A percentile compares a stretch with the other conserved stretches of the same genome.
These are phyloP conservation scores for Oreochromis aureus DNA, from an alignment of 2,113 vertebrate species.

Conservation along the genomic window DNA sequence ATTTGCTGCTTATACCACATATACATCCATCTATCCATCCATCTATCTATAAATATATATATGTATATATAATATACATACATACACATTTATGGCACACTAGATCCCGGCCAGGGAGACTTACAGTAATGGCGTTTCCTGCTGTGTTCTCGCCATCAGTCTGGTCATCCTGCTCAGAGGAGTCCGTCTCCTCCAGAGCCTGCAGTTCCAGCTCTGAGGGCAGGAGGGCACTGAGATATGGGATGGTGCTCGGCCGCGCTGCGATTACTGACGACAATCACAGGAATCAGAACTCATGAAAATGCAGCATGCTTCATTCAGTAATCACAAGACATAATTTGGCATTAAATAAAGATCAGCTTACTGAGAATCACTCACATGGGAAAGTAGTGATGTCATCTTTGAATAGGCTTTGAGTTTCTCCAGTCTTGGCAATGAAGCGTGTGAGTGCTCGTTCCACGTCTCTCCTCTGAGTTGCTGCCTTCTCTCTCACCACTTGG, in stretches of 20 bases:
- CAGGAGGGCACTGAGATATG: constrained; percentile 92
- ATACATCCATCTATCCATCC: background rate
- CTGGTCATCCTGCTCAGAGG: constrained; percentile 96
- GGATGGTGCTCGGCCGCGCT: constrained; percentile 83
- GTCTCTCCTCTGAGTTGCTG: constrained; percentile 88
- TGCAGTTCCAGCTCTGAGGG: constrained; percentile 96
- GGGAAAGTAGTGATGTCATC: constrained; percentile 93
- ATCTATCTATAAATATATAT: too few species aligned
- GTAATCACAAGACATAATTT: background rate
- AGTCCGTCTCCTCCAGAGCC: constrained; percentile 94
- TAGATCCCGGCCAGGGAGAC: background rate
- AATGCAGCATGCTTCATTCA: background rate
- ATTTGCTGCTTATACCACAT: background rate
- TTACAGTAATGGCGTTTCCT: constrained; percentile 77
- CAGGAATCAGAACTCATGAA: background rate
- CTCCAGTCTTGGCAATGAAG: constrained; percentile 98
- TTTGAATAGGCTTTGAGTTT: constrained; percentile 95
- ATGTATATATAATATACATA: background rate
- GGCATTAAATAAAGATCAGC: fast-evolving
- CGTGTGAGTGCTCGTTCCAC: constrained; percentile 95
- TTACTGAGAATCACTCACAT: constrained; percentile 65
- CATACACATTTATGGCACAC: background rate
- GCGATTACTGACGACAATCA: constrained; percentile 81
- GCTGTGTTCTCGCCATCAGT: constrained; percentile 87
- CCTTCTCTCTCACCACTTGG: constrained; percentile 92